Base-by-base conservation (phyloP, 2,113 vertebrate genomes). In the Poicephalus gulielmi region DNA sequence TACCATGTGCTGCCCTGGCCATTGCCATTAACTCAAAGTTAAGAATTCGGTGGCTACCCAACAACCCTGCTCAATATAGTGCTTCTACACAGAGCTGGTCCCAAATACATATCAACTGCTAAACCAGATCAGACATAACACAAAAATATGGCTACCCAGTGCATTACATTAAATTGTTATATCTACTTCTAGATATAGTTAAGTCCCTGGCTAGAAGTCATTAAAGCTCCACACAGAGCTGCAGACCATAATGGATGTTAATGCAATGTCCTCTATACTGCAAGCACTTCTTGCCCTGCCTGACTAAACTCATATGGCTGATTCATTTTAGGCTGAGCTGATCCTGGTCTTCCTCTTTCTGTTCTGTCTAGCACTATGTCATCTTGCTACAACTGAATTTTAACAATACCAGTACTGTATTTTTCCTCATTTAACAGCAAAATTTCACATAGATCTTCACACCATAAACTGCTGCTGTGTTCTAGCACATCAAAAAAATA, bases 21-120 rank as follows among this genome's bases (percentile, higher is more conserved):
- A 2, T 0, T 18, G 7, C 57, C 67, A 41, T 11, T 1, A 39
- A 50, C 62, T 43, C 63, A 9, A 46, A 53, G 7, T 12, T 0
- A 44, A 50, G 20, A 60, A 77, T 33, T 73, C 2, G 2, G 49
- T 28, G 44, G 16, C 37, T 47, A 7, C 24, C 11, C 2, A 0
- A 6, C 3, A 1, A 18, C 19, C 30, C 11, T 7, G n/a, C 39
- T 73, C 62, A 59, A 4, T 4, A 8, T 0, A 30, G 30, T 4
- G 11, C 25, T 43, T 41, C 66, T 14, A 7, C 53, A 37, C 37
- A 41, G 57, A 66, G 53, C 6, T 16, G 39, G 23, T 41, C 52
- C 30, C 44, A 80, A 55, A 92, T 13, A 30, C 73, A 24, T 4
- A 19, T 2, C 7, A 1, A 39, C 19, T n/a, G 49, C 73, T 70